Base-by-base conservation (phyloP, 2,113 vertebrate species). In the Clarias macrocephalus region DNA sequence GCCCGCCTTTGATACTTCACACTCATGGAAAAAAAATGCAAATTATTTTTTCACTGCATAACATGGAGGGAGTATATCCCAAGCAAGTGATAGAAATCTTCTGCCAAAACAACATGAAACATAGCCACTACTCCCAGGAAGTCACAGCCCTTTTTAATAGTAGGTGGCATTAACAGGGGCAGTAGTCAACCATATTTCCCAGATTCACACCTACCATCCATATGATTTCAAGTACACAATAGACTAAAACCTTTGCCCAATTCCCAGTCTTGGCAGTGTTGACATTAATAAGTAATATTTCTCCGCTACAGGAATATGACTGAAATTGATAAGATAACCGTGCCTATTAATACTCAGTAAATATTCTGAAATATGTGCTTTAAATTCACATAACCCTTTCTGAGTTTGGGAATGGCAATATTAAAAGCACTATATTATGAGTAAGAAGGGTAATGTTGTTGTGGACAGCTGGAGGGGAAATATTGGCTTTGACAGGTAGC, bases 1-100 rank as follows among this genome's bases (percentile, higher is more conserved):
- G 93, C 92, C 91, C 93, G 90, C 91, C 95, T 95, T 96, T 95
- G 95, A 95, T 95, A 95, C 93, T 93, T 94, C 94, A 90, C 91
- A 91, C 90, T 91, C 89, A 80, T 80, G 80, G 87, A 90, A 90
- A 93, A 91, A 92, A 92, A 92, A 93, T 92, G 92, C 91, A 92
- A 93, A 93, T 92, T 81, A 89, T 89, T 91, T 89, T 91, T 84
- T 89, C 65, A 65, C 90, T 84, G 83, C 86, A 75, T 91, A 91
- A 91, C 90, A 91, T 84, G 84, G 91, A 84, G 90, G 80, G 86
- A 91, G 89, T 88, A 88, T 90, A 88, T 92, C 88, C 84, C 83
- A 59, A 85, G 86, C 82, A 91, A 91, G 89, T 88, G 90, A 91
- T 89, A 86, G 89, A 83, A 89, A 91, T 88, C 87, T 90, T 73